Conservation (phyloP, 2,113 vertebrate species). For the Thalassarche chlororhynchos region DNA sequence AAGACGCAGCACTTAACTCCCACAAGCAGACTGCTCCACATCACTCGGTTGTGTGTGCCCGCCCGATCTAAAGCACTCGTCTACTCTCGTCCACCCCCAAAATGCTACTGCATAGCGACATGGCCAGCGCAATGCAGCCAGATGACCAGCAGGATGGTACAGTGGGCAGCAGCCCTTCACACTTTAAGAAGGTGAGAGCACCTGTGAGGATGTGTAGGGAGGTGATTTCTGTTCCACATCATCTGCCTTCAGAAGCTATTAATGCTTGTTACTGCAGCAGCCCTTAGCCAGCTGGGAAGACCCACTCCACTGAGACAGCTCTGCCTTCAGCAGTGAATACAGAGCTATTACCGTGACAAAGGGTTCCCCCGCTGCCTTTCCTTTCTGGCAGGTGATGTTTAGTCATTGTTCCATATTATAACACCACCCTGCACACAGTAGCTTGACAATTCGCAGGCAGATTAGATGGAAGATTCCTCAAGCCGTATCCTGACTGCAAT, state of each 20-base stretch:
- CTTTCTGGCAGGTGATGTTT: not conserved
- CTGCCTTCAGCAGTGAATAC: not conserved
- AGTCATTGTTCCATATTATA: not conserved
- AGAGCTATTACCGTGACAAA: not conserved
- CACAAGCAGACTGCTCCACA: not conserved
- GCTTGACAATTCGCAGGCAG: not conserved
- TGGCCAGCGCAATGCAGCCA: not conserved
- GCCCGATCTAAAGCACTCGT: not conserved
- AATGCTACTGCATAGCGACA: not conserved
- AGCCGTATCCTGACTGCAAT: not conserved
- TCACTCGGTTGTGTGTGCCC: not conserved
- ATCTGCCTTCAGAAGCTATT: slow-evolving; percentile 5
- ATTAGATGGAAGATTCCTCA: not conserved
- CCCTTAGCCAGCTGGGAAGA: not conserved
- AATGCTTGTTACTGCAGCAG: not conserved
- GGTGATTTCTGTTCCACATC: not conserved
- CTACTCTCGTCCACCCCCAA: not conserved
- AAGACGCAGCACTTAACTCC: not conserved
- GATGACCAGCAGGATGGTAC: not conserved
- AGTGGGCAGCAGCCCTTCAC: not conserved
- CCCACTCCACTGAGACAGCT: not conserved
- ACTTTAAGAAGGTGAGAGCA: not conserved
- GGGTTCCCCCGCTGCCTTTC: not conserved
- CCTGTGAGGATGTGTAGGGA: not conserved
- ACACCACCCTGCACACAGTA: not conserved